phyloP scores from a whole-genome alignment of 2,888 invertebrate genomes.

The Macaria notata region DNA sequence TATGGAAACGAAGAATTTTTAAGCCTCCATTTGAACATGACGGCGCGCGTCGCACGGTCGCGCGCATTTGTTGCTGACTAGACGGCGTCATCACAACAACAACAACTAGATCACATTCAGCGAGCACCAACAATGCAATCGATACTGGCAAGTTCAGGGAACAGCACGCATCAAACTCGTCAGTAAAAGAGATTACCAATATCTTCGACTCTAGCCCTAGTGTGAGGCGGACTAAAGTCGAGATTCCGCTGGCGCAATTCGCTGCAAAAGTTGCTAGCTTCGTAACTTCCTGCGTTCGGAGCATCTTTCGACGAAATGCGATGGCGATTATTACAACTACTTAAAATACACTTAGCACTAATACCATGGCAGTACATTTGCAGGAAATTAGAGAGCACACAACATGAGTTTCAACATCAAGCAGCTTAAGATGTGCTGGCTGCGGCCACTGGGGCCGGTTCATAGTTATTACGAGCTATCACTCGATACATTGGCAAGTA shows the following conservation, averaged over 20 bases:
- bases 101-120: conserved; percentile 30
- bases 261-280: conserved; percentile 47
- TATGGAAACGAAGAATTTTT: conserved; percentile 33
- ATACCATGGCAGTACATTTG: conserved; percentile 64
- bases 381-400: conserved; percentile 70
- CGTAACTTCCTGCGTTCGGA: conserved; percentile 63
- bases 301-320: conserved; percentile 43
- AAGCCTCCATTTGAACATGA: conserved; percentile 41
- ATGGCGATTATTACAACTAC: conserved; percentile 45
- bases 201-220: conserved; percentile 29
- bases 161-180: conserved; percentile 24
- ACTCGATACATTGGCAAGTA: conserved; percentile 43
- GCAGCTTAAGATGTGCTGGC: conserved; percentile 61
- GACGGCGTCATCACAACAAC: conserved; percentile 50
- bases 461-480: conserved; percentile 18
- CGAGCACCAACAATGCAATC: conserved; percentile 30
- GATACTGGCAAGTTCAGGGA: conserved; percentile 35
- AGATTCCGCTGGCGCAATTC: conserved; percentile 31
- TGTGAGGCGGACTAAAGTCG: conserved; percentile 24
- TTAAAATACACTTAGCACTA: conserved; percentile 61
- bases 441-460: conserved; percentile 40
- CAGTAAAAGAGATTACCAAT: conserved; percentile 20
- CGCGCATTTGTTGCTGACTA: conserved; percentile 54
- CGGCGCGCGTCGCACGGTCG: conserved; percentile 38
- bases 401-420: conserved; percentile 67